These are phyloP conservation scores for Campylorhamphus procurvoides DNA, from an alignment of 2,113 vertebrate genomes.

Conservation along the genomic window DNA sequence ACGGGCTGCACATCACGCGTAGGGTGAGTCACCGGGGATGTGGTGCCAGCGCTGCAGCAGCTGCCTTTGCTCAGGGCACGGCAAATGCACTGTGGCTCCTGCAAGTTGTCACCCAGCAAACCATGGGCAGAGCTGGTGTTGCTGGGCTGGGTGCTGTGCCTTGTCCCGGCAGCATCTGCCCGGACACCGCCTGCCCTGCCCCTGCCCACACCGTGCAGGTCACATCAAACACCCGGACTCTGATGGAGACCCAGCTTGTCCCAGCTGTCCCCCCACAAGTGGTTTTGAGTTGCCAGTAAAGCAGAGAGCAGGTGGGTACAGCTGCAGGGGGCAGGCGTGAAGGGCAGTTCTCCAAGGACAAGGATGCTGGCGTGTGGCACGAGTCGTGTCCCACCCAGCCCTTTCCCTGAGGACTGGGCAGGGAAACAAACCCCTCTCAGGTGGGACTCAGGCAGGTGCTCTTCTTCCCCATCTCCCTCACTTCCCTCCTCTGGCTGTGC, in stretches of 20 bases:
- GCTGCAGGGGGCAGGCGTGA: neutral
- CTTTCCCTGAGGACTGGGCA: neutral
- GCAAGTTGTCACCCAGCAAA: neutral
- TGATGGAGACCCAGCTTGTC: fast-evolving
- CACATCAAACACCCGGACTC: neutral
- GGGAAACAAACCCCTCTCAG: neutral
- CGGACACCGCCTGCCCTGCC: neutral
- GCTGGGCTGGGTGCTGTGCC: neutral
- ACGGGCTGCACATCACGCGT: neutral
- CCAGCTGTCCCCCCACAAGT: neutral
- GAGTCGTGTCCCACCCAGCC: neutral
- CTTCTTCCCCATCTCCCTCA: neutral
- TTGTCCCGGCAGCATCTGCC: neutral
- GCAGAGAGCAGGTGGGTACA: neutral
- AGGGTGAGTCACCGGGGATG: neutral
- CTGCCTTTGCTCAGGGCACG: neutral
- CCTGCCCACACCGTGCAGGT: fast-evolving
- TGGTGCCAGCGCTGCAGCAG: neutral
- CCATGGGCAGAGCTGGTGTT: fast-evolving
- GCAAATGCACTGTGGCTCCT: fast-evolving
- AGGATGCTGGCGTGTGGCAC: fast-evolving
- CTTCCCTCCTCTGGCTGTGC: neutral
- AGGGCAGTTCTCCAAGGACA: neutral
- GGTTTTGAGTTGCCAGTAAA: neutral
- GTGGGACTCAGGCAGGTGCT: neutral